Evolutionary conservation across 2,888 invertebrate species (phyloP), one percentile per base, ranked within the genome.

Genomic region (Philereme vetulata): DNA sequence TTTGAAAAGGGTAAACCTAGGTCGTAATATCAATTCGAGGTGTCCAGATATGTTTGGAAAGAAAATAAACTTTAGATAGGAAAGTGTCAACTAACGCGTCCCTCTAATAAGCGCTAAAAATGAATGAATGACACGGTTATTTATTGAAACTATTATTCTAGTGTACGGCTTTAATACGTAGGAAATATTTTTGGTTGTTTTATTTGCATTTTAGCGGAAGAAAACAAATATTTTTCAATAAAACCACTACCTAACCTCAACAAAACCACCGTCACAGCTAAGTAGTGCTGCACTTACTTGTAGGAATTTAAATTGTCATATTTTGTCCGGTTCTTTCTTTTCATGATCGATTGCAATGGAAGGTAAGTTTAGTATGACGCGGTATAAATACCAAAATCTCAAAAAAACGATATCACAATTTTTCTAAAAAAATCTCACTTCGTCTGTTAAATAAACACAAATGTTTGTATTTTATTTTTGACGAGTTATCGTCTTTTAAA

Each of bases 21-120:
- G 48, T 67, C 75, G 50, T 60, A 46, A 4, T 48, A 66, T 75
- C 71, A 62, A 70, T 72, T 68, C 58, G 64, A 72, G 77, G 71
- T 70, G 56, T 8, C 10, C 38, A 10, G n/a, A 54, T 70, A 66
- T 77, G 72, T 56, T 66, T 45, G 70, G 21, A 76, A 57, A 76
- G 67, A 73, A 82, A 79, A 81, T 78, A 83, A 81, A 81, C 77
- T 38, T 78, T 81, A 75, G 71, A 71, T 67, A 66, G 71, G 67
- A 78, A 77, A 80, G 75, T 84, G 86, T 86, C 88, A 86, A 82
- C 77, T 82, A 85, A 79, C 79, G 91, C 91, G 91, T 90, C 90
- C 84, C 68, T 76, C 69, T 76, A 21, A 78, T 78, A 78, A 75
- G 38, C 60, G 52, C 50, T 60, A 66, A 72, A 80, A 69, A 74